Evolutionary conservation across 2,797 vertebrate genomes (phyloP), one percentile per base, ranked within the genome.

Genomic region (Notolepis coatsorum): DNA sequence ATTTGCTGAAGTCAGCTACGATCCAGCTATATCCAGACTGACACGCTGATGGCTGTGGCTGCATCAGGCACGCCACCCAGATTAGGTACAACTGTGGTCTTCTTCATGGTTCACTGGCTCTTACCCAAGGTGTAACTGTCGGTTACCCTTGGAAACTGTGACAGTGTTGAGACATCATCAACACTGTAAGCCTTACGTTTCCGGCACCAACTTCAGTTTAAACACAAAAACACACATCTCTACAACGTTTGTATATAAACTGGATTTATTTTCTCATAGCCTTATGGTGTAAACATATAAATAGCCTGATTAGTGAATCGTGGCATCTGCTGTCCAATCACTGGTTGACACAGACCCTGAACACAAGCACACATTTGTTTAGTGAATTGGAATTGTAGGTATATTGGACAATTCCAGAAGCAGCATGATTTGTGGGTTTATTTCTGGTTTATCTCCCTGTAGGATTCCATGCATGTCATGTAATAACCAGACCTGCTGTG

Each of bases 381-480:
- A 31, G 35, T 46, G 28, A 45, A 15, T 33, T 15, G 28, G 12
- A 9, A 21, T 57, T 17, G 45, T 20, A 43, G 25, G 15, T 39
- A 57, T 77, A 50, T 65, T 60, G 65, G 61, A 62, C 56, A 51
- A 41, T 61, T 62, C 57, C 55, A 49, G 70, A 84, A 81, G 66
- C 67, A 78, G 86, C 88, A 89, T 87, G 89, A 82, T 60, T 68
- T 64, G 74, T 68, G 67, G 75, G 62, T 84, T 80, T 80, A 57
- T 73, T 70, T 72, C 39, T 54, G 73, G 80, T 67, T 76, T 68
- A 47, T 79, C 66, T 45, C 38, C 81, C 74, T 71, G 45, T 25
- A n/a, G 52, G 63, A 78, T 78, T 77, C 66, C 72, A 81, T 90
- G 88, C 89, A 91, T 91, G 89, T 72, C 84, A 76, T 72, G 65